These are phyloP conservation scores for Acanthornis magna DNA, from an alignment of 2,797 vertebrate species.

Conservation along the genomic window DNA sequence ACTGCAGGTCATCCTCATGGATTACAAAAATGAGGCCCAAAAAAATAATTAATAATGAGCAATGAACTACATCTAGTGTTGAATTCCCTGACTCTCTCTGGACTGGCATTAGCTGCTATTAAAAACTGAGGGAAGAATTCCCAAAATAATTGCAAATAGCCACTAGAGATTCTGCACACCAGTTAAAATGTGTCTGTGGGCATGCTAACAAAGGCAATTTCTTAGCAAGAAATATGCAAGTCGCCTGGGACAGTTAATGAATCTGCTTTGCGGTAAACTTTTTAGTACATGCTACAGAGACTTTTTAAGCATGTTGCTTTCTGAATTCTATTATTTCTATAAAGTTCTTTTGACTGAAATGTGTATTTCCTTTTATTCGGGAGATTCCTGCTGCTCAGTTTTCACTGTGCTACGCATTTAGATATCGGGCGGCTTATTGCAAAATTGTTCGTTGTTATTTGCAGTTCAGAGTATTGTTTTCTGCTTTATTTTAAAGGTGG, in stretches of 20 bases:
- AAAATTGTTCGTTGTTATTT: background rate
- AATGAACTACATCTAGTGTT: constrained; percentile 15
- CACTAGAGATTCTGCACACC: constrained; percentile 66
- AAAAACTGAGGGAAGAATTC: constrained; percentile 73
- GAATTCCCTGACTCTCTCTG: constrained; percentile 50
- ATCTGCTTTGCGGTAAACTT: constrained; percentile 72
- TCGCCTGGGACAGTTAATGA: constrained; percentile 70
- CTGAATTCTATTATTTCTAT: background rate
- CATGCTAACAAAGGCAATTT: constrained; percentile 75
- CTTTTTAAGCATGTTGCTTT: constrained; percentile 30
- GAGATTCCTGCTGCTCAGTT: background rate
- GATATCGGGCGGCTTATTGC: background rate
- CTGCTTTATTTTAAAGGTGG: background rate
- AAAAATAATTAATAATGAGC: constrained; percentile 37
- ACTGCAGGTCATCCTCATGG: background rate
- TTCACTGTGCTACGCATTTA: background rate
- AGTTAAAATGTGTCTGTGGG: constrained; percentile 67
- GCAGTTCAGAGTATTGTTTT: background rate
- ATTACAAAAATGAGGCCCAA: background rate
- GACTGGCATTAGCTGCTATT: constrained; percentile 62
- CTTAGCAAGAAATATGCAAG: constrained; percentile 65
- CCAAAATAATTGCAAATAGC: constrained; percentile 72
- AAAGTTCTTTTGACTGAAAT: background rate
- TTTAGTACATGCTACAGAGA: constrained; percentile 45
- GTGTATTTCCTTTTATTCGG: background rate